These are phyloP conservation scores for Amaurobius ferox DNA, from an alignment of 2,888 invertebrate genomes.

Conservation along the genomic window DNA sequence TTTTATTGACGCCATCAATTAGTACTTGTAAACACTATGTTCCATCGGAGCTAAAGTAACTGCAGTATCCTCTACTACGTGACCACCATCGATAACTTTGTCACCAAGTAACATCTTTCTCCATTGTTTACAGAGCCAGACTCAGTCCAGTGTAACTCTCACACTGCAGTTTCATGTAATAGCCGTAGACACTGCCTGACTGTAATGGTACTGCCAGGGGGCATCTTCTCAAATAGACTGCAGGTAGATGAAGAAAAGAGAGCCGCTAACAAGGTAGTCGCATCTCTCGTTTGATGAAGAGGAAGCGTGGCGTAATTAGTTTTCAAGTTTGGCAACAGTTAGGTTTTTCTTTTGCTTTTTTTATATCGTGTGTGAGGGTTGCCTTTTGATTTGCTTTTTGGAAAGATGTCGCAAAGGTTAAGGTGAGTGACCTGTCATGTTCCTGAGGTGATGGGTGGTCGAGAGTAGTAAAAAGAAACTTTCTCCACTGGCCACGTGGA, in stretches of 20 bases:
- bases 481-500: constrained; percentile 49
- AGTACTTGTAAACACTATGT: not conserved
- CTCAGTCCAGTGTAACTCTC: not conserved
- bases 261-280: constrained; percentile 44
- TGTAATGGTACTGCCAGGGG: constrained; percentile 19
- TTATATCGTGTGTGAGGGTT: constrained; percentile 1
- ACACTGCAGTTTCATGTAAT: not conserved
- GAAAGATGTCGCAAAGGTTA: constrained; percentile 42
- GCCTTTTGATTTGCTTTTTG: not conserved
- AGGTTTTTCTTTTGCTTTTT: constrained; percentile 24
- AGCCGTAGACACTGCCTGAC: constrained; percentile 30
- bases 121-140: constrained; percentile 1
- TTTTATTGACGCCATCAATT: not conserved
- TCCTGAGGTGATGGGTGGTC: constrained; percentile 60
- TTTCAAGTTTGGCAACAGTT: constrained; percentile 60
- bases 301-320: constrained; percentile 66
- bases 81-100: constrained; percentile 9
- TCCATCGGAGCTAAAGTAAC: not conserved
- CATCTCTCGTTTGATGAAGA: constrained; percentile 37
- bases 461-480: not conserved
- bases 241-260: constrained; percentile 8
- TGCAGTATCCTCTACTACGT: not conserved
- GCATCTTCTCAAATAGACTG: constrained; percentile 33
- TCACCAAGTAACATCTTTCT: constrained; percentile 10
- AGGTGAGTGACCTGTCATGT: constrained; percentile 72